Evolutionary conservation across 2,113 vertebrate genomes (phyloP).

Genomic region (Corythaeola cristata): DNA sequence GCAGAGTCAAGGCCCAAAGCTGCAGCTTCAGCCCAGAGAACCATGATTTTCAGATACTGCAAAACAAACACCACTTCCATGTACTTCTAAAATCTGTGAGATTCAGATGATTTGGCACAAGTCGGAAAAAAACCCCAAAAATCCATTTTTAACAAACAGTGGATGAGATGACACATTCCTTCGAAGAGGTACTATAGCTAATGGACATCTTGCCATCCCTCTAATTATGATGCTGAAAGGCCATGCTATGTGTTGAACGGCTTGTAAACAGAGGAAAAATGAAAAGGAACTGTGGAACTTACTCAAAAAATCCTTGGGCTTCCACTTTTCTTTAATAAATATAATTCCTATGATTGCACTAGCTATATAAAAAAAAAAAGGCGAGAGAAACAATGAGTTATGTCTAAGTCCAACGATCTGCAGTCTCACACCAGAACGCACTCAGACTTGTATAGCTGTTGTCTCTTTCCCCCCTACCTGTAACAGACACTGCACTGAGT

Average conservation of each 20-base stretch:
- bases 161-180: background rate
- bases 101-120: background rate
- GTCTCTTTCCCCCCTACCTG: slow-evolving; percentile 75
- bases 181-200: background rate
- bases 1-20: background rate
- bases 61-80: background rate
- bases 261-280: background rate
- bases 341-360: slow-evolving; percentile 94
- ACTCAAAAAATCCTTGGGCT: slow-evolving; percentile 91
- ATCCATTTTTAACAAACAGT: background rate
- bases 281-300: slow-evolving; percentile 69
- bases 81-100: background rate
- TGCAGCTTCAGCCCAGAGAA: background rate
- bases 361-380: slow-evolving; percentile 71
- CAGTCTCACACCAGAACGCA: background rate
- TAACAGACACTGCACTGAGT: slow-evolving; percentile 87
- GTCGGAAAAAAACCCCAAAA: background rate
- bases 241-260: background rate
- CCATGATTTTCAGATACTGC: background rate
- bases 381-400: background rate
- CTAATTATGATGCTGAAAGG: background rate
- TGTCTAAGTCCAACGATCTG: background rate
- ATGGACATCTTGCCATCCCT: background rate
- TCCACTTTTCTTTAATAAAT: slow-evolving; percentile 94
- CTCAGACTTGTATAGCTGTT: rapidly evolving